Evolutionary conservation across 2,113 vertebrate genomes (phyloP), one percentile per base, ranked within the genome.

Genomic region (Nerophis ophidion): DNA sequence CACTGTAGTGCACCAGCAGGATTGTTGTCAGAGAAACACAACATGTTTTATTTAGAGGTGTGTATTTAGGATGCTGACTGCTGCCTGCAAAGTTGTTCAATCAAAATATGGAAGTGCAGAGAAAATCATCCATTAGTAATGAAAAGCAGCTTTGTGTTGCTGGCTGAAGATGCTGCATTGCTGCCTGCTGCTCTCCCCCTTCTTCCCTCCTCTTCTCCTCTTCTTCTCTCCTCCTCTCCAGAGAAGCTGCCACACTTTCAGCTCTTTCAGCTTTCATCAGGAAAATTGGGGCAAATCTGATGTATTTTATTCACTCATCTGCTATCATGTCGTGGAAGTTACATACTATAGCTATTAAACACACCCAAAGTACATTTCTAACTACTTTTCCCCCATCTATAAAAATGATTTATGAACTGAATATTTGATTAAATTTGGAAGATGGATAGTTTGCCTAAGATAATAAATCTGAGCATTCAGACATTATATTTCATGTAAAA

Each of bases 121-220:
- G 74, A 44, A 71, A 52, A 81, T 71, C 69, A 82, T 87, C 57
- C 71, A 77, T 86, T 71, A 86, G 76, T 81, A 66, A 87, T 82
- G 12, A 44, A 10, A 72, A 83, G 76, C 45, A 66, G 70, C 63
- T 74, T 57, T 67, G 75, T 65, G 72, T 19, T 5, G 49, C 19
- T 40, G 60, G 48, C 12, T 17, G 59, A 70, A 45, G 72, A 76
- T 65, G 63, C 52, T 68, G 74, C 70, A 72, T 70, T 60, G 26
- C 57, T 55, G 48, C 58, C 51, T 36, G 60, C 44, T 40, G 34
- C 59, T 65, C 57, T 42, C 46, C 64, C 51, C 65, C 69, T 57
- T 66, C 35, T 11, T 17, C 69, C 48, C 55, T 46, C 70, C 54
- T 63, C 46, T 55, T 57, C 72, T 75, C 66, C 42, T 61, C 73